Evolutionary conservation across 2,888 invertebrate species (phyloP).

Genomic region (Halocaridina rubra): DNA sequence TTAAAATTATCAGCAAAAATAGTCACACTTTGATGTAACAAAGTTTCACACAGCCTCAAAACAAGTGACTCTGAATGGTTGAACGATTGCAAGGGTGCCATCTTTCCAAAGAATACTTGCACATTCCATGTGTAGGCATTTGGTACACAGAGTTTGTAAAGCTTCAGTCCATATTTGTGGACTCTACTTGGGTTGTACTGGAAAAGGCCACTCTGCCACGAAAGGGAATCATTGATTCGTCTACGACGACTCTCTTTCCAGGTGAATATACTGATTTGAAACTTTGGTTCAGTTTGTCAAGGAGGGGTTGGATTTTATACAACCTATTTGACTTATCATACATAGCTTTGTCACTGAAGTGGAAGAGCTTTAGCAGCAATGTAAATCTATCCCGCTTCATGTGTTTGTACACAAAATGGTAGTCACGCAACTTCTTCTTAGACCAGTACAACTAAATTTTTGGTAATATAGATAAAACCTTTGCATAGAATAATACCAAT

Average conservation of each 20-base stretch:
- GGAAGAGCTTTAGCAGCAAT: slow-evolving; percentile 15
- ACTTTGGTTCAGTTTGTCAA: slow-evolving; percentile 11
- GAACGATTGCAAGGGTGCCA: neutral
- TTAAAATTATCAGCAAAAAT: slow-evolving; percentile 29
- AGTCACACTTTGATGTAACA: slow-evolving; percentile 5
- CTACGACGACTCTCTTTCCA: slow-evolving; percentile 14
- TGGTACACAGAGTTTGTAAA: neutral
- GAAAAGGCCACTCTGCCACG: slow-evolving; percentile 10
- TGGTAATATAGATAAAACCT: neutral
- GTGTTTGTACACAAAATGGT: slow-evolving; percentile 18
- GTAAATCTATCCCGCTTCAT: slow-evolving; percentile 26
- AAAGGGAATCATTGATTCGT: slow-evolving; percentile 12
- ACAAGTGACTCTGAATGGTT: slow-evolving; percentile 1
- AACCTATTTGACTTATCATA: slow-evolving; percentile 16
- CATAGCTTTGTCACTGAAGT: slow-evolving; percentile 20
- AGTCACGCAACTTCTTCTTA: slow-evolving; percentile 13
- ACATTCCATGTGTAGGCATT: slow-evolving; percentile 29
- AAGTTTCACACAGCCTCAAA: slow-evolving; percentile 7
- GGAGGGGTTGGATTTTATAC: slow-evolving; percentile 21
- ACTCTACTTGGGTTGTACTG: slow-evolving; percentile 18
- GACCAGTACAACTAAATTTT: slow-evolving; percentile 22
- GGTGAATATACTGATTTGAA: slow-evolving; percentile 17
- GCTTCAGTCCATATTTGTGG: slow-evolving; percentile 25
- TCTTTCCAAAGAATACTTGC: slow-evolving; percentile 1
- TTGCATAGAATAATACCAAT: slow-evolving; percentile 16